Evolutionary conservation across 1,140 invertebrate genomes (phyloP), one percentile per base, ranked within the genome.

Genomic region (Brachystomella parvula): DNA sequence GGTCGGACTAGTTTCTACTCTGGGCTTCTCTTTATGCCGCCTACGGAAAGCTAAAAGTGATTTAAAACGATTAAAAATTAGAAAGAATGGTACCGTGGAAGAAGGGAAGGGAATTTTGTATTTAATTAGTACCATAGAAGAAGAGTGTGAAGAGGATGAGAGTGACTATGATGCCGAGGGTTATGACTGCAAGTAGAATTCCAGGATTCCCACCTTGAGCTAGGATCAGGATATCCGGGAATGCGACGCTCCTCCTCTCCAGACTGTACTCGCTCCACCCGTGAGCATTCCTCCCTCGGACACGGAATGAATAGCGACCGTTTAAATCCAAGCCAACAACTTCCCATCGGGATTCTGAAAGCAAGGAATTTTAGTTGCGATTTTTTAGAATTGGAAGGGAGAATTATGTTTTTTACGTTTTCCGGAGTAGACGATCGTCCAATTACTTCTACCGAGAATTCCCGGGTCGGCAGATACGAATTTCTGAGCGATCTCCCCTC

Each of bases 371-470:
- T 30, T 9, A 59, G 24, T 30, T 59, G 29, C 24, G 30, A 6
- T 12, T 12, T 59, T 31, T 29, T 28, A 9, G 9, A 32, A 3
- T 19, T 24, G 44, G 9, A 62, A 15, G 58, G 58, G 24, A 56
- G 9, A 26, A 9, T 12, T 26, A 30, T 9, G 19, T 39, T 62
- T 65, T 66, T 77, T 78, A 83, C 86, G 83, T 33, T 86, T 87
- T 59, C 89, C 91, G 76, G 93, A 94, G 75, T 92, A 93, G 31
- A 87, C 84, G 3, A 85, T 74, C 44, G 81, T 81, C 84, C 91
- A 91, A 17, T 83, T 71, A 24, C 61, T 47, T 70, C 66, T 1
- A 63, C 59, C 30, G 63, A 68, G 26, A 73, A 69, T 1, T 71
- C 60, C 6, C 35, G 47, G 1, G 70, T 49, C 2, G n/a, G n/a